A percentile compares a stretch with the other conserved stretches of the same genome.
Conservation (phyloP, 2,113 vertebrate species). For the Regulus satrapa region DNA sequence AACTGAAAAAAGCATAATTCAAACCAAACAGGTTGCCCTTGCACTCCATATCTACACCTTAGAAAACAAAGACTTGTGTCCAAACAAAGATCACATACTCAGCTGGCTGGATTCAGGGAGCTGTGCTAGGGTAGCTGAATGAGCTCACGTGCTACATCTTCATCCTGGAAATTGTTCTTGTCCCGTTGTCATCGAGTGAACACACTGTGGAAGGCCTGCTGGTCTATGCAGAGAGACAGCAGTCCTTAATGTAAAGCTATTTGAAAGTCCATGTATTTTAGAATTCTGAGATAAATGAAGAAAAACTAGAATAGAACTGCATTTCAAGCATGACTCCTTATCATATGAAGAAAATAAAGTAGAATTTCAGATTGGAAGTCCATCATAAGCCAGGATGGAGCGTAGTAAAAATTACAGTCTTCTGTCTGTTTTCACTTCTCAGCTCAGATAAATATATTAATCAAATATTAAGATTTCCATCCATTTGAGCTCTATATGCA, state of each 20-base stretch:
- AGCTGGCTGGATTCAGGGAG: not conserved
- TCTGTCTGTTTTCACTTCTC: not conserved
- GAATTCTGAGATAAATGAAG: not conserved
- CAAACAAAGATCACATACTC: too few relatives aligned
- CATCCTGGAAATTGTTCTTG: not conserved
- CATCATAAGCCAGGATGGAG: not conserved
- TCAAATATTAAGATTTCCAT: not conserved
- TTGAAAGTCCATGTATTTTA: not conserved
- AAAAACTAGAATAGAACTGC: not conserved
- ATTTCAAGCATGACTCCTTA: not conserved
- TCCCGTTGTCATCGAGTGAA: not conserved
- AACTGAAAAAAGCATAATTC: not conserved
- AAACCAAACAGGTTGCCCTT: not conserved
- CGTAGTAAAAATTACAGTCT: not conserved
- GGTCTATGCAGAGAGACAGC: not conserved
- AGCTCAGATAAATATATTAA: not conserved
- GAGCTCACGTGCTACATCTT: not conserved
- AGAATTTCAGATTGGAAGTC: not conserved
- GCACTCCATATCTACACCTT: fast-evolving
- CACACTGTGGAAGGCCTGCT: fast-evolving
- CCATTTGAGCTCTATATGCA: not conserved
- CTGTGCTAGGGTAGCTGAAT: not conserved
- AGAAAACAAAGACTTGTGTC: not conserved
- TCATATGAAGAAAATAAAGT: not conserved
- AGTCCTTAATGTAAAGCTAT: not conserved